Base-by-base conservation (phyloP, 2,888 invertebrate genomes). In the Lycaena phlaeas region DNA sequence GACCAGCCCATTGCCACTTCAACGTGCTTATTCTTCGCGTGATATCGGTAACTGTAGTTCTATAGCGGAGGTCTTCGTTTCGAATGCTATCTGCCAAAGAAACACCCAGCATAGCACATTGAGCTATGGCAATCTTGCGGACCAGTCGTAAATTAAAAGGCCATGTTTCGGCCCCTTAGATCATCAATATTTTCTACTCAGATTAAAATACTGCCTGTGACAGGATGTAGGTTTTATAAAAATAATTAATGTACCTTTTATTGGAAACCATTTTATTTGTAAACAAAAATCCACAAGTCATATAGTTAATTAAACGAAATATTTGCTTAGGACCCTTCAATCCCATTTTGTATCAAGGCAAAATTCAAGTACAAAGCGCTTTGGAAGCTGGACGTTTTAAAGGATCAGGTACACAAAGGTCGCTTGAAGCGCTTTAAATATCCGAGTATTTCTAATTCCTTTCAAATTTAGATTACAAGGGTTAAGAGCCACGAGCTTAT, bases 401-500 rank as follows among this genome's bases (percentile, higher is more conserved):
- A 7, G 34, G 34, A 34, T 34, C 34, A 34, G 34, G 9, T 34
- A 22, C 9, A 11, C 22, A 22, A 34, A 34, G 34, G 18, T 18
- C 34, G 6, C 12, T 10, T 9, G 17, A 3, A 10, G 34, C 18
- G 34, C 18, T 34, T 34, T 12, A 18, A 34, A 34, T 34, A 7
- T 34, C 14, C 6, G 34, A 10, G 10, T 27, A 17, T 30, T 30
- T n/a, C 10, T 15, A 34, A 34, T 34, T 18, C 18, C 12, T 18
- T 34, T 31, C 34, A 34, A 12, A 34, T 22, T 34, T 22, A 34
- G 11, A 34, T 34, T 34, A 34, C 22, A 34, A 18, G 17, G 22
- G 14, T 34, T 2, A 5, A 4, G 22, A 22, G 6, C 2, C 7
- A 9, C 5, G 7, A 2, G 5, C 9, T 22, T 22, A 22, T 22